These are phyloP conservation scores for Ectobius pallidus DNA, from an alignment of 2,888 invertebrate genomes.

Conservation along the genomic window DNA sequence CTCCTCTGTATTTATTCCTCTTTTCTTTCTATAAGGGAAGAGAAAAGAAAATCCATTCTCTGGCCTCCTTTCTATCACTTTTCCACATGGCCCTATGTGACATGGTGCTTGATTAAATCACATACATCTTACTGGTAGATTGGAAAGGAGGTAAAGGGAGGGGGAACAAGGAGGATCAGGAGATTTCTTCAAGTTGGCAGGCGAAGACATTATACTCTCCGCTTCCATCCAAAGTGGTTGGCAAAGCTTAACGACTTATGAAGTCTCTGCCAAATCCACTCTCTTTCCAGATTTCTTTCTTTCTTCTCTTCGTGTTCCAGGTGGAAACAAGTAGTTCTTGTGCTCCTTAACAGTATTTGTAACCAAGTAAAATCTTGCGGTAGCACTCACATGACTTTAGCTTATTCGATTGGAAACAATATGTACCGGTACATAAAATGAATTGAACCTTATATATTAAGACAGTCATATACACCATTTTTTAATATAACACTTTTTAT, in stretches of 20 bases:
- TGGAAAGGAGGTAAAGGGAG: slow-evolving; percentile 30
- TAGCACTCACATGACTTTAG: no score
- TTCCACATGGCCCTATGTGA: slow-evolving; percentile 18
- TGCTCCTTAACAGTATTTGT: no score
- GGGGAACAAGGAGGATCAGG: background rate
- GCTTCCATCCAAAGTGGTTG: slow-evolving; percentile 26
- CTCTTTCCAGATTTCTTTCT: background rate
- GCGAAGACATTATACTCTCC: slow-evolving; percentile 1
- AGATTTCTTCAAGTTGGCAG: background rate
- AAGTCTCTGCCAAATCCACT: slow-evolving; percentile 41
- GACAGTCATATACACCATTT: no score
- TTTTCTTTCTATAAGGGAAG: no score
- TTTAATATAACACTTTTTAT: no score
- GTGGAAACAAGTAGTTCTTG: no score
- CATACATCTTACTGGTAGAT: slow-evolving; percentile 42
- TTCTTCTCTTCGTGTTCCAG: no score
- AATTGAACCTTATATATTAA: no score
- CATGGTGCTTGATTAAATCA: slow-evolving; percentile 42
- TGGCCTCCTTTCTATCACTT: background rate
- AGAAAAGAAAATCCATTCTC: no score
- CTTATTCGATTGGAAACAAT: no score
- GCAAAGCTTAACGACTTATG: slow-evolving; percentile 39
- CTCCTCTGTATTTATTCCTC: background rate
- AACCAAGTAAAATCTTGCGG: no score
- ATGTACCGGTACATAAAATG: no score